Evolutionary conservation across 2,888 invertebrate species (phyloP).

Genomic region (Lasioglossum morio): DNA sequence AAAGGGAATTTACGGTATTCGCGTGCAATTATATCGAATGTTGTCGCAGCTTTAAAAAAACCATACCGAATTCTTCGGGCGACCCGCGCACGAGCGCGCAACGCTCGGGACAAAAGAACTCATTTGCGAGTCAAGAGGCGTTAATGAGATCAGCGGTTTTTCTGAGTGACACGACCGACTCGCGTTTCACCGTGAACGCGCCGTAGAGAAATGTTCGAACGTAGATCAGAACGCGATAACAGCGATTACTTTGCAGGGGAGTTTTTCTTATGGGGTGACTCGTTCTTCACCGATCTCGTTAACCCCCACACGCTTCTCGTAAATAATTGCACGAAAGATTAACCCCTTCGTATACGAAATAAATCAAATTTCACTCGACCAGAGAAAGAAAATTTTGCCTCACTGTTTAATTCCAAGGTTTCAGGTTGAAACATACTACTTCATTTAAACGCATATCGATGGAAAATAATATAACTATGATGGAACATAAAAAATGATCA

Average conservation of each 20-base stretch:
- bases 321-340: not conserved
- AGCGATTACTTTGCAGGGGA: not conserved
- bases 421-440: not conserved
- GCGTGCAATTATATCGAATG: conserved; percentile 15
- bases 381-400: not conserved
- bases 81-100: not conserved
- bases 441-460: not conserved
- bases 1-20: not conserved
- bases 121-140: conserved; percentile 36
- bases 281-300: not conserved
- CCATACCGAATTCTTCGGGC: conserved; percentile 3
- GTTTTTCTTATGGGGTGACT: not conserved
- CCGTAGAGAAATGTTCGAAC: not conserved
- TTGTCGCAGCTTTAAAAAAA: conserved; percentile 15
- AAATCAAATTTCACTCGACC: not conserved
- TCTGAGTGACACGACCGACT: not conserved
- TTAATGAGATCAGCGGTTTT: conserved; percentile 44
- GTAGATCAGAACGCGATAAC: not conserved
- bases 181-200: conserved; percentile 11
- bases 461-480: too few species aligned
- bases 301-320: not conserved
- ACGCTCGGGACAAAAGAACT: conserved; percentile 25
- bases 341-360: not conserved
- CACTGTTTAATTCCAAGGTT: not conserved
- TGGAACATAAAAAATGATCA: too few species aligned